Evolutionary conservation across 2,888 invertebrate species (phyloP), one percentile per base, ranked within the genome.

Genomic region (Anoncus sp.): DNA sequence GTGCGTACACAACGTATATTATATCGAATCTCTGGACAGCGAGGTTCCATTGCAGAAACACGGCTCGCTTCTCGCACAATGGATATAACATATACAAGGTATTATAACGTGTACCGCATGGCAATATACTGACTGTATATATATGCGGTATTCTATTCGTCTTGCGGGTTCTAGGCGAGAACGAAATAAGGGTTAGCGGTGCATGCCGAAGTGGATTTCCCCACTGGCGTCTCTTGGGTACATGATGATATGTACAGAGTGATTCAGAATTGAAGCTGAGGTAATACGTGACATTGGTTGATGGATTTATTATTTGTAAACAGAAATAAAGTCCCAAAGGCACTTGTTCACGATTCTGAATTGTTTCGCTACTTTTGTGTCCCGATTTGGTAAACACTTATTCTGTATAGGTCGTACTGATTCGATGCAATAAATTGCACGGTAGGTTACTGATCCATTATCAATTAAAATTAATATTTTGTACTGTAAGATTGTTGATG

Each of bases 131-230:
- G 22, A 45, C 45, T 31, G n/a, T 31, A 16, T 57, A 43, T 67
- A 47, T 20, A 22, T 63, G n/a, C 49, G 69, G 63, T 72, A 67
- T 69, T 78, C 75, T 65, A 67, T 74, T 78, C 76, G 71, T 81
- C 80, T 81, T 81, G 79, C 62, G 22, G 18, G 27, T 67, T 77
- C 49, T 63, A 16, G 47, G 79, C 77, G 74, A 80, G 75, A 76
- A 81, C 81, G 86, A 87, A 88, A 67, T 67, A 67, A 86, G 89
- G 87, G 87, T 87, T 87, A 87, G 86, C 86, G 78, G 82, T 85
- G 86, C 86, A 86, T 83, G 83, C 83, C 83, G 82, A 84, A 87
- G 86, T 86, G 85, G 85, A 84, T 87, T 55, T 77, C 38, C 73
- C 74, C 51, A 63, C 79, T 49, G 35, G 18, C 45, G 27, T 62